Base-by-base conservation (phyloP, 2,113 vertebrate genomes). In the Pseudorectes ferrugineus region DNA sequence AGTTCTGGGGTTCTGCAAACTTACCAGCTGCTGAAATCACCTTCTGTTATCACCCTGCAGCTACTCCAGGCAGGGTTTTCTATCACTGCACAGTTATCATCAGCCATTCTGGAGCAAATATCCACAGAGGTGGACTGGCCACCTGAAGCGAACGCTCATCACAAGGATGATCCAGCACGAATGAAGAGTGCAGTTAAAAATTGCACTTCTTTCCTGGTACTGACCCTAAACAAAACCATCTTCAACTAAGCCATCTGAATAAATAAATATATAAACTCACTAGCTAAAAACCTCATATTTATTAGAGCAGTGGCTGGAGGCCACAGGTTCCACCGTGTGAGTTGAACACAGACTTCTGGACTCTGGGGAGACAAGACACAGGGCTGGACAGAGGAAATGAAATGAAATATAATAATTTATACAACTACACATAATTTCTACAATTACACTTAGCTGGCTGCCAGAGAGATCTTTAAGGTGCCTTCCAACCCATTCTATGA, bases 131-230 rank as follows among this genome's bases (percentile, higher is more conserved):
- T 42, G 51, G 36, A 40, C 22, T 40, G 28, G 26, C 21, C 68
- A n/a, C 21, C 18, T 2, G 21, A 80, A 54, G 28, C 0, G 0
- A 73, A 55, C 0, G 0, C 36, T 57, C 36, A 21, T 65, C 26
- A 25, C 36, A 38, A 52, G 22, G 43, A 33, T 11, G 14, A 62
- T 38, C 23, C 70, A 59, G 40, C 49, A 61, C 23, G n/a, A 51
- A 81, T 2, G 19, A 59, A 48, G 54, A 36, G 20, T 9, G 22
- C 22, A 42, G 14, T 12, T 51, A 25, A 54, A 82, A 79, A 48
- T 6, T 16, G 54, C 38, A 62, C 38, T 75, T 70, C 43, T 54
- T 72, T 36, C 24, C 57, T 29, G 26, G 24, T 45, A 46, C 10
- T 55, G n/a, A 46, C 7, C 9, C 49, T 71, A 49, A 49, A 71